These are phyloP conservation scores for Philereme vetulata DNA, from an alignment of 2,888 invertebrate species.

Conservation along the genomic window DNA sequence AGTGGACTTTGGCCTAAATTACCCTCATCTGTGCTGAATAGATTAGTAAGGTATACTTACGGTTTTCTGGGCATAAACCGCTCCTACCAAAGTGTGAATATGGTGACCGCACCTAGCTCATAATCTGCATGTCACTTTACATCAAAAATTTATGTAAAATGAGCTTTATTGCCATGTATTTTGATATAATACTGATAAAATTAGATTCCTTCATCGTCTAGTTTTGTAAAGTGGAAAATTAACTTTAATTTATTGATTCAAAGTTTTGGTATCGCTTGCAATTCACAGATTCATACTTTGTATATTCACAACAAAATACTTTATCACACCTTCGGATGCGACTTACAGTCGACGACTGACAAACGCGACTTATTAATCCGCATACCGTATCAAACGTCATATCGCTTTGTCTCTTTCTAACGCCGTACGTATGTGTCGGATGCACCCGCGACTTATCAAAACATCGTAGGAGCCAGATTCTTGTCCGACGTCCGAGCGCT, in stretches of 20 bases:
- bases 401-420: too few relatives aligned
- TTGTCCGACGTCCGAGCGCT: too few relatives aligned
- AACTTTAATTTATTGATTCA: background rate
- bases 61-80: slow-evolving; percentile 56
- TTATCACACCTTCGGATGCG: too few relatives aligned
- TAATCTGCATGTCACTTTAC: slow-evolving; percentile 20
- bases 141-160: slow-evolving; percentile 5
- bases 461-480: too few relatives aligned
- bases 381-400: too few relatives aligned
- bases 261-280: background rate
- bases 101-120: slow-evolving; percentile 67
- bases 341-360: too few relatives aligned
- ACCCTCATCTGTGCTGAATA: slow-evolving; percentile 45
- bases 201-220: background rate
- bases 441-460: too few relatives aligned
- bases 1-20: slow-evolving; percentile 4
- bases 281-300: background rate
- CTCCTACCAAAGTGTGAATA: slow-evolving; percentile 73
- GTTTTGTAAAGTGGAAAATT: background rate
- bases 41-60: slow-evolving; percentile 52
- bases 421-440: too few relatives aligned
- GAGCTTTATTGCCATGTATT: slow-evolving; percentile 4
- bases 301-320: too few relatives aligned
- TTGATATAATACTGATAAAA: background rate
- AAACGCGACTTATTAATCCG: too few relatives aligned